phyloP scores from a whole-genome alignment of 2,113 vertebrate genomes.

The Sclerurus mexicanus region DNA sequence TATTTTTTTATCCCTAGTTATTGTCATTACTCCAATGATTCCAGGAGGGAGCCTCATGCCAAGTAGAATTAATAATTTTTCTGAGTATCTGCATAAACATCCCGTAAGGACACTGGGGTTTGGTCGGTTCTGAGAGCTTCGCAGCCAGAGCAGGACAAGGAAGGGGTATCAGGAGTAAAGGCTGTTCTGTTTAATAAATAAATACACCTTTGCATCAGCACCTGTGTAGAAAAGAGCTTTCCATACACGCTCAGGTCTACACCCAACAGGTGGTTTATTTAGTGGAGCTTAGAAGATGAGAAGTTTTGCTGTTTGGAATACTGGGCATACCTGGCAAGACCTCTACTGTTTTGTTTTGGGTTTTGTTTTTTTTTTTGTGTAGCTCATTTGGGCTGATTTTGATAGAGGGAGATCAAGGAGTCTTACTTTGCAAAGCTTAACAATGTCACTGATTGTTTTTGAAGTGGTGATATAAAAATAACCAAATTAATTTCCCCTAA shows the following conservation, averaged over 20 bases:
- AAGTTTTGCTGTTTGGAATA: not conserved
- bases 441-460: not conserved
- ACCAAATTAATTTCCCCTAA: not conserved
- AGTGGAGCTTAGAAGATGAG: not conserved
- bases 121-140: not conserved
- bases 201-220: not conserved
- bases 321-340: not conserved
- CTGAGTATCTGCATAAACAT: not conserved
- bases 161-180: not conserved
- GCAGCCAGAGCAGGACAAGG: not conserved
- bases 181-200: not conserved
- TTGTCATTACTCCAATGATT: not conserved
- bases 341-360: not conserved
- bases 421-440: not conserved
- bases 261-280: not conserved
- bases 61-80: not conserved
- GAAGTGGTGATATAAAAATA: not conserved
- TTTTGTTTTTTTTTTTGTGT: not conserved
- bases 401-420: not conserved
- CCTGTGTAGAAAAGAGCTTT: not conserved
- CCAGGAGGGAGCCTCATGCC: not conserved
- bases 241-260: not conserved
- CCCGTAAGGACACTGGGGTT: not conserved
- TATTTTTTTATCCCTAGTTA: not conserved
- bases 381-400: not conserved